Evolutionary conservation across 2,113 vertebrate genomes (phyloP), one percentile per base, ranked within the genome.

Genomic region (Poecilia latipinna): DNA sequence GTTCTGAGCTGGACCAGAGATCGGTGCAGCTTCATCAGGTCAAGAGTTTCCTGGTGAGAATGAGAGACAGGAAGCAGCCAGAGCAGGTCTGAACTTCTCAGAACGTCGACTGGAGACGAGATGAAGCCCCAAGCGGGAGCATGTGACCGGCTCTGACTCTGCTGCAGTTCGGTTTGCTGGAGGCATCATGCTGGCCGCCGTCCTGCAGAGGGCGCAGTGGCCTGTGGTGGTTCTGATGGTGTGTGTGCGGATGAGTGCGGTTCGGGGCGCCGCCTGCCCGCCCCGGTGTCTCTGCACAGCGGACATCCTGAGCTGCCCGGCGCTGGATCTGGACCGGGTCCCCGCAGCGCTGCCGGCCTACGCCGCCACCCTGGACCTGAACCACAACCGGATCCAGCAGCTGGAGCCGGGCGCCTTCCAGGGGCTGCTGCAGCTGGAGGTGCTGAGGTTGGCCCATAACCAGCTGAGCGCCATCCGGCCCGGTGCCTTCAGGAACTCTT

Each of bases 301-400:
- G 0, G 98, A 99, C 80, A 94, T 99, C 65, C 91, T 99, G 70
- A 98, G 97, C 93, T 99, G 98, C 89, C 94, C 94, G 66, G 95
- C 83, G 66, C 84, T 83, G 65, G 93, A 54, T 17, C 93, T 98
- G 71, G 90, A 92, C 8, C 32, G 1, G 3, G 90, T 97, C 35
- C 98, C 98, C 0, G 48, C 2, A 0, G 80, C 77, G 0, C 88
- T 97, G 79, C 97, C 96, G 0, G 61, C 74, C 39, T 94, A 90
- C 1, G 82, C 93, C 0, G 93, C 90, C 73, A 96, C 93, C 8
- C 90, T 99, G 90, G 98, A 99, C 74, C 95, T 99, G 64, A 97
- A 96, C 86, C 96, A 98, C 82, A 99, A 99, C 54, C 83, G 26
- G 24, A 93, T 99, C 22, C 77, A 42, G 1, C 84, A 78, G 63